These are phyloP conservation scores for Drosophila kanekoi DNA, from an alignment of 2,888 invertebrate genomes.

Conservation along the genomic window DNA sequence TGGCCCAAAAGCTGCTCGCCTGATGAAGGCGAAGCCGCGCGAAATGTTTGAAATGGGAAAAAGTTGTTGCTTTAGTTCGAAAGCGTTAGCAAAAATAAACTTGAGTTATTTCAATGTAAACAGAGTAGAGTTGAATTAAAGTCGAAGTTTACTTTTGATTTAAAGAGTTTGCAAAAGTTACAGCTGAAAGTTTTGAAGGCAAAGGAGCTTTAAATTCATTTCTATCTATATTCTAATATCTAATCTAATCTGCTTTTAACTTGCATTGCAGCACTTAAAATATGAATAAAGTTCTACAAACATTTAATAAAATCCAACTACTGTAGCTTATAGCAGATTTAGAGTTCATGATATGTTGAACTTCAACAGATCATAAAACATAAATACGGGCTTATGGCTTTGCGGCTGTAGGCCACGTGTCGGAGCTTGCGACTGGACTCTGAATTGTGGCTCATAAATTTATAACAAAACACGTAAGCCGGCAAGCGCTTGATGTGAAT, in stretches of 20 bases:
- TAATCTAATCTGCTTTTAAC: no score
- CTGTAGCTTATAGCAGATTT: no score
- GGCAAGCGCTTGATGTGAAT: constrained; percentile 37
- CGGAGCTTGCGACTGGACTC: constrained; percentile 15
- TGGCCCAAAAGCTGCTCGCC: constrained; percentile 6
- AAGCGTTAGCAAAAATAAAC: constrained; percentile 12
- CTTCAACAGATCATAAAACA: constrained; percentile 5
- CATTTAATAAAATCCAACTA: no score
- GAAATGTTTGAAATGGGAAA: not conserved
- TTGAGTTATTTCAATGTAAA: constrained; percentile 4
- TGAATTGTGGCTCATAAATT: constrained; percentile 25
- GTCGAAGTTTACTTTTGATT: not conserved
- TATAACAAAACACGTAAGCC: constrained; percentile 31
- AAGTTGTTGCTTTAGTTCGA: constrained; percentile 12
- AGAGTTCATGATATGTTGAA: not conserved
- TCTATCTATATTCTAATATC: no score
- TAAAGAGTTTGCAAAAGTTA: constrained; percentile 2
- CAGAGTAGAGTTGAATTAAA: not conserved
- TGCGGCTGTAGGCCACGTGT: constrained; percentile 42
- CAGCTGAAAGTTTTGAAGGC: no score
- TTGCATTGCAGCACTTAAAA: no score
- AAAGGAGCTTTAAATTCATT: no score
- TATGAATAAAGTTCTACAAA: no score
- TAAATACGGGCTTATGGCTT: constrained; percentile 44
- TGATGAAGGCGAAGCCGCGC: not conserved